These are phyloP conservation scores for Drosophila burlai DNA, from an alignment of 1,140 invertebrate species.

Conservation along the genomic window DNA sequence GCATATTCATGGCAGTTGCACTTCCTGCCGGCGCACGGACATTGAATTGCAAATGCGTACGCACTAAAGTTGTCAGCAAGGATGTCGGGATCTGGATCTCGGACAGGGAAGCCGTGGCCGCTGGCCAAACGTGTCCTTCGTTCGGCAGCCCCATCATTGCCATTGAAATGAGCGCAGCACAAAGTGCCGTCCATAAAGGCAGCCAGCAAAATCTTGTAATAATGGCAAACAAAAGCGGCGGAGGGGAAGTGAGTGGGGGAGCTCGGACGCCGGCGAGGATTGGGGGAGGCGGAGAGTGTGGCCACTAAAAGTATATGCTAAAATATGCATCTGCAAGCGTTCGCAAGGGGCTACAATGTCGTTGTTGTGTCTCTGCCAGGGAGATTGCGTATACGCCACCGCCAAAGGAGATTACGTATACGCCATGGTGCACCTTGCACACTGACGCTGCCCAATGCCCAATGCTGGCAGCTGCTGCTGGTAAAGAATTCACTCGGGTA, in stretches of 20 bases:
- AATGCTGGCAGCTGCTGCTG: background rate
- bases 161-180: conserved; percentile 51
- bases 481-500: conserved; percentile 19
- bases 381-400: conserved; percentile 47
- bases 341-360: conserved; percentile 43
- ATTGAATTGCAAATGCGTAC: conserved; percentile 60
- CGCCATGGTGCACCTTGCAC: conserved; percentile 4
- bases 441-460: background rate
- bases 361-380: conserved; percentile 21
- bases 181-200: conserved; percentile 39
- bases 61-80: conserved; percentile 50
- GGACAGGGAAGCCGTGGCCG: conserved; percentile 7
- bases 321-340: conserved; percentile 69
- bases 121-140: conserved; percentile 27
- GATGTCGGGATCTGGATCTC: conserved; percentile 21
- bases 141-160: conserved; percentile 16
- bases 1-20: conserved; percentile 54
- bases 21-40: conserved; percentile 31
- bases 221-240: conserved; percentile 52
- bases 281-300: conserved; percentile 43
- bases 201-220: conserved; percentile 57
- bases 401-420: conserved; percentile 34
- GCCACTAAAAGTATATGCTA: conserved; percentile 64
- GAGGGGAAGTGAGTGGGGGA: background rate
- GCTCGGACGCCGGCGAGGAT: background rate